Base-by-base conservation (phyloP, 1,140 invertebrate genomes). In the Triops longicaudatus region DNA sequence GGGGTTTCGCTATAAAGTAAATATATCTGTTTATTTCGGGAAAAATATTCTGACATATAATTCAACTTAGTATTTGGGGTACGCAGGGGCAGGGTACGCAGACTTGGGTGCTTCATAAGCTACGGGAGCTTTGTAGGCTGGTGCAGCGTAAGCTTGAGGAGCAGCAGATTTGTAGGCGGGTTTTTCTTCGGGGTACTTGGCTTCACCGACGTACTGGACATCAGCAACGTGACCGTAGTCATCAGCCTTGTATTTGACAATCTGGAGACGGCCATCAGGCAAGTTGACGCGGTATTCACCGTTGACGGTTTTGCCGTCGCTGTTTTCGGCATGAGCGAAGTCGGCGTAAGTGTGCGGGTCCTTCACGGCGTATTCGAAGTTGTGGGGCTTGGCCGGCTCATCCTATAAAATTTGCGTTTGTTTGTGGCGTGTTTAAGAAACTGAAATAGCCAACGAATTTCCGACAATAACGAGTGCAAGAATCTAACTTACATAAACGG, bases 241-340 rank as follows among this genome's bases (percentile, higher is more conserved):
- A 80, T 92, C 91, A 0, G 91, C 91, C 72, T 89, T 91, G 83
- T 93, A 93, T 4, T 89, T 90, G 17, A 93, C 91, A 76, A 88
- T 89, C 84, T 93, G 91, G 80, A 90, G 84, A 73, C 91, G 86
- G 41, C 91, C 91, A 84, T 93, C 91, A 1, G 91, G 91, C 42
- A 93, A 83, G n/a, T 90, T 85, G 42, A 93, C 91, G 80, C 91
- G 89, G 84, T 93, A 93, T 79, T 88, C 87, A 72, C 92, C 91
- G 11, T 91, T 90, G 14, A 85, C 43, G 71, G 71, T 83, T 63
- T 89, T 86, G 10, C 89, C 91, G 77, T 87, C 85, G 73, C 87
- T 85, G 75, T 85, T 86, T 82, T 93, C 91, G 77, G 88, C 86
- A 81, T 93, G 91, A 12, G 91, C 90, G 83, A 89, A 93, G 81